These are phyloP conservation scores for Actinemys pallida DNA, from an alignment of 2,113 vertebrate species.

Conservation along the genomic window DNA sequence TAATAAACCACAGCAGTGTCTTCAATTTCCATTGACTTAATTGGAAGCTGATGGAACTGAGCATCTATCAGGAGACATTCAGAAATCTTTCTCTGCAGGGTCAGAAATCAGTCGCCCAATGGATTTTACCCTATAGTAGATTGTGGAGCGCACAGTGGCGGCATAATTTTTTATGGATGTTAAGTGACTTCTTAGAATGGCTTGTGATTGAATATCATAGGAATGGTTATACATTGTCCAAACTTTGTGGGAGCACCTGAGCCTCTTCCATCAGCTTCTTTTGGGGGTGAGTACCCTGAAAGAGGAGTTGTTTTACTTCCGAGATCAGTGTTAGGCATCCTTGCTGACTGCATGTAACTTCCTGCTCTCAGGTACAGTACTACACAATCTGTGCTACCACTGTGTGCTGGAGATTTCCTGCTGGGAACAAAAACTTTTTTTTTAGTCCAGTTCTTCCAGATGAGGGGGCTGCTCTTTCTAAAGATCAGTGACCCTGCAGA, in stretches of 20 bases:
- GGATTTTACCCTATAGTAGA: not conserved
- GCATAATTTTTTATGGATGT: not conserved
- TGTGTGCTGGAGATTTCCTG: not conserved
- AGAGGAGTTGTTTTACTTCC: not conserved
- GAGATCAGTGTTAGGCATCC: not conserved
- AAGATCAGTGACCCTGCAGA: not conserved
- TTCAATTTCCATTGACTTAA: not conserved
- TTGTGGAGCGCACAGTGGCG: not conserved
- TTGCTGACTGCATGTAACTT: not conserved
- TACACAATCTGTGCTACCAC: not conserved
- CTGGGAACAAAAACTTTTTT: not conserved
- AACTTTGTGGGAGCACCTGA: not conserved
- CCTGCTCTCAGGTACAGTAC: not conserved
- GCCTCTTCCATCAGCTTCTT: not conserved
- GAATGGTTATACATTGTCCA: not conserved
- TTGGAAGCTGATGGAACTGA: not conserved
- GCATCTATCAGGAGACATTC: not conserved
- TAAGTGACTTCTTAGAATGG: not conserved
- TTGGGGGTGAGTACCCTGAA: not conserved
- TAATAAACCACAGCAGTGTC: not conserved
- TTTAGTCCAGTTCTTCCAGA: not conserved
- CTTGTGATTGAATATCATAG: not conserved
- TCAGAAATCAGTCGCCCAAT: not conserved
- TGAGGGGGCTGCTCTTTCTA: not conserved
- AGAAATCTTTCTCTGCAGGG: not conserved